These are phyloP conservation scores for Phortica variegata DNA, from an alignment of 1,140 invertebrate species.

Conservation along the genomic window DNA sequence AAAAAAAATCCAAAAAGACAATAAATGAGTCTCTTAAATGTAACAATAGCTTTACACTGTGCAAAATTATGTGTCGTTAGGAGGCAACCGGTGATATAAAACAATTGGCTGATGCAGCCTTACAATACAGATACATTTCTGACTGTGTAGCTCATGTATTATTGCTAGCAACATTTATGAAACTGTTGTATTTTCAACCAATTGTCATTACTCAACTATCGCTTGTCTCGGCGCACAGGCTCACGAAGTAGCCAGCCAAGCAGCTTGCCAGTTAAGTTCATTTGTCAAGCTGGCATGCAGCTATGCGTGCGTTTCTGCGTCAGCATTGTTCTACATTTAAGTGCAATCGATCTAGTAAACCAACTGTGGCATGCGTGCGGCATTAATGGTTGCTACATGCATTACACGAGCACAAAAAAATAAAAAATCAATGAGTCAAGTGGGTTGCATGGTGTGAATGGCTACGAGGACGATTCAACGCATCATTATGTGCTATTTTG, in stretches of 20 bases:
- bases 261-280: constrained; percentile 4
- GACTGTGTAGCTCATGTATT: no score
- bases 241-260: constrained; percentile 2
- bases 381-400: constrained; percentile 36
- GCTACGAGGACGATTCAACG: constrained; percentile 54
- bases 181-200: no score
- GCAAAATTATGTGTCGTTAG: no score
- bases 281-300: constrained; percentile 9
- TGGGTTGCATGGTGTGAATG: constrained; percentile 17
- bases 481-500: constrained; percentile 53
- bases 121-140: no score
- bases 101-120: no score
- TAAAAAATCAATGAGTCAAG: not conserved
- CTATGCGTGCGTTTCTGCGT: not conserved
- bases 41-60: no score
- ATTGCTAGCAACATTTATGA: no score
- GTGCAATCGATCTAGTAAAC: constrained; percentile 12
- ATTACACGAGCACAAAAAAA: constrained; percentile 17
- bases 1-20: no score
- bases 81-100: no score
- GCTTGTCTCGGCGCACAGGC: no score
- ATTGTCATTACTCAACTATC: no score
- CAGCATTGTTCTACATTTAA: constrained; percentile 24
- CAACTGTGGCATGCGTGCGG: no score
- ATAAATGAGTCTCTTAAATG: constrained; percentile 48